These are phyloP conservation scores for Turritopsis rubra DNA, from an alignment of 30 jellyfish, hydroid and myxozoan genomes.

Conservation along the genomic window DNA sequence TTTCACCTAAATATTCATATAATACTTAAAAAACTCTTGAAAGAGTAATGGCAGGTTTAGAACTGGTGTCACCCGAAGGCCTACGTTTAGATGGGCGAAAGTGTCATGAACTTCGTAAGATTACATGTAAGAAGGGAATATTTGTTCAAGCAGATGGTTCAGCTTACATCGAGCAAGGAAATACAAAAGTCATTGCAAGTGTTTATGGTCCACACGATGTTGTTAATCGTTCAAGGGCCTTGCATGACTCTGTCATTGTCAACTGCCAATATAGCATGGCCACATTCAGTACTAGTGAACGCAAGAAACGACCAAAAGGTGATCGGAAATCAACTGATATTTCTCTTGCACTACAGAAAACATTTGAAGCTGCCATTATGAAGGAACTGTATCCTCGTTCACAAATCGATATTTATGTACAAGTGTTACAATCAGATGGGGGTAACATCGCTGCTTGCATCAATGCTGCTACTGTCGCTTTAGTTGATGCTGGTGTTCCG, in stretches of 20 bases:
- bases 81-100: slow-evolving; percentile 91
- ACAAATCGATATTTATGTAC: slow-evolving; percentile 88
- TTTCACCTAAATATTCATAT: neutral
- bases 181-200: slow-evolving; percentile 86
- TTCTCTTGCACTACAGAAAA: slow-evolving; percentile 50
- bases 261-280: slow-evolving; percentile 92
- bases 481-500: slow-evolving; percentile 94
- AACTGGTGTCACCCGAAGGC: slow-evolving; percentile 88
- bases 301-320: slow-evolving; percentile 63
- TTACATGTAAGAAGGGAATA: slow-evolving; percentile 67
- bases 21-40: neutral
- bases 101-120: slow-evolving; percentile 65
- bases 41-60: slow-evolving; percentile 94
- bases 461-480: slow-evolving; percentile 89
- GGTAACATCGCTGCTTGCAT: slow-evolving; percentile 85
- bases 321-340: slow-evolving; percentile 87
- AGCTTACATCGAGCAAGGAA: slow-evolving; percentile 86
- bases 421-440: slow-evolving; percentile 91
- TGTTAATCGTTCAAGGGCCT: slow-evolving; percentile 49
- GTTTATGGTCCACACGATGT: slow-evolving; percentile 97
- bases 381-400: slow-evolving; percentile 79
- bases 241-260: slow-evolving; percentile 70
- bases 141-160: slow-evolving; percentile 90
- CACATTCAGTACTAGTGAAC: slow-evolving; percentile 84
- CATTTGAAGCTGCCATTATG: slow-evolving; percentile 74